These are phyloP conservation scores for Scomberomorus guttatus DNA, from an alignment of 2,797 vertebrate genomes.

Conservation along the genomic window DNA sequence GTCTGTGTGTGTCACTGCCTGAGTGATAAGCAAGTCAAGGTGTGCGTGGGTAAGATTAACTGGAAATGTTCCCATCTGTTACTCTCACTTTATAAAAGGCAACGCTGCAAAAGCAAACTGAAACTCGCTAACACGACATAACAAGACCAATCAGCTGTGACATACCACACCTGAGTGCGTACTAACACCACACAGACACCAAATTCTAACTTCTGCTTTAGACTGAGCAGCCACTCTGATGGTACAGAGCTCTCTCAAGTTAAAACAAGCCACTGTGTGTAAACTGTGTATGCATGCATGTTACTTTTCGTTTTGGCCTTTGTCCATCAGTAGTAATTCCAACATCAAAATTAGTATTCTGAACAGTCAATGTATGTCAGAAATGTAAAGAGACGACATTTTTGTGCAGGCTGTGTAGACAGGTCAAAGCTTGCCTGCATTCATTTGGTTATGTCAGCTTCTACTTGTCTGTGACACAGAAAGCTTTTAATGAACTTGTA, in stretches of 20 bases:
- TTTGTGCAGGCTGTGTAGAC: not conserved
- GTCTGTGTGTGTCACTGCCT: not conserved
- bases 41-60: not conserved
- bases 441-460: not conserved
- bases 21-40: not conserved
- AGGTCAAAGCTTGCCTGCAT: slow-evolving; percentile 11
- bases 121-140: not conserved
- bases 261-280: not conserved
- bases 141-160: slow-evolving; percentile 26
- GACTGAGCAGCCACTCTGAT: not conserved
- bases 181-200: not conserved
- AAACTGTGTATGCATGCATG: not conserved
- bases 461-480: not conserved
- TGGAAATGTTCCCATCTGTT: not conserved
- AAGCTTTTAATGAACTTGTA: not conserved
- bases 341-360: not conserved
- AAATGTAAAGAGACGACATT: not conserved
- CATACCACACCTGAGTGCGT: slow-evolving; percentile 24
- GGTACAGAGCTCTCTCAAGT: not conserved
- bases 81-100: not conserved
- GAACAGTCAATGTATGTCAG: not conserved
- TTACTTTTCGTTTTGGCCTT: too few species aligned
- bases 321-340: not conserved
- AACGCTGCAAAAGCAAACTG: not conserved
- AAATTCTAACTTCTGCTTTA: slow-evolving; percentile 3